Evolutionary conservation across 2,888 invertebrate genomes (phyloP), one percentile per base, ranked within the genome.

Genomic region (Coleophora flavipennella): DNA sequence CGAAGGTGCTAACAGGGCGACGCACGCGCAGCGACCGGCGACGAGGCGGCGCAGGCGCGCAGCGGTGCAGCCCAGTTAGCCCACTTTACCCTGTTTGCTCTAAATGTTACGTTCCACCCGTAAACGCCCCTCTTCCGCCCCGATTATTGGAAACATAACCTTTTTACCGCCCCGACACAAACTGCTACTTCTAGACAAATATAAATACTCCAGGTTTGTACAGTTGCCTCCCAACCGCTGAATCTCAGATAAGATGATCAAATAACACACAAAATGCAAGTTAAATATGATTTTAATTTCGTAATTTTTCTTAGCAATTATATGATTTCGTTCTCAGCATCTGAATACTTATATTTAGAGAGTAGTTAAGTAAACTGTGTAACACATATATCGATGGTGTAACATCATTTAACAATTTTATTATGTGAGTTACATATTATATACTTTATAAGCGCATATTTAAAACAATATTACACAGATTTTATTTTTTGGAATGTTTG

Each of bases 271-370:
- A 38, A 13, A 26, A 41, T 63, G 76, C 81, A 77, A 81, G 81
- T 84, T 83, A 83, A 84, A 84, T 84, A 84, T 80, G 78, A 75
- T 83, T 83, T 20, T 83, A 83, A 81, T 84, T 83, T 78, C 74
- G 74, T 83, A 80, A 80, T 80, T 76, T 79, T 76, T 83, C 83
- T 81, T 84, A 83, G 81, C 81, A 78, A 72, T 79, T 81, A 78
- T 77, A 79, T 60, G 65, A 62, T 80, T 83, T 81, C 77, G 74
- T 79, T 78, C 66, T 78, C 80, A 78, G 81, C 81, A 71, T 80
- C 70, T 70, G 72, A 76, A 71, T 78, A 75, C 73, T 74, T 78
- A 80, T 67, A 74, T 67, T 71, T 57, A 56, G 64, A 76, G 76
- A 77, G 66, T 63, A 66, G 66, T 76, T 76, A 70, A 72, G 69